These are phyloP conservation scores for Megaceryle maxima DNA, from an alignment of 2,113 vertebrate genomes.

Conservation along the genomic window DNA sequence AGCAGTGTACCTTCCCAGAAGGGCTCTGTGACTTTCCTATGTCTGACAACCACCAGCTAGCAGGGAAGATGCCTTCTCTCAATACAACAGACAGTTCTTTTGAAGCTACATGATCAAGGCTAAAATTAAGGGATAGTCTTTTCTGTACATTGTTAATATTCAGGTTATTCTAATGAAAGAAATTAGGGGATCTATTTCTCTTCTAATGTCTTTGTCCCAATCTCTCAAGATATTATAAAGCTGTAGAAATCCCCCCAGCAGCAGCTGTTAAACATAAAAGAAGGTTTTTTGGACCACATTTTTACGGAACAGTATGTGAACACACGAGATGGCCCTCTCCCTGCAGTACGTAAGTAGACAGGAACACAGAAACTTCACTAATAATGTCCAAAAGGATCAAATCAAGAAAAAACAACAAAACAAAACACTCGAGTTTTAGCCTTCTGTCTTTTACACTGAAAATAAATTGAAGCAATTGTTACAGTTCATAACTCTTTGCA, in stretches of 20 bases:
- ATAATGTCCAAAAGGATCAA: fast-evolving
- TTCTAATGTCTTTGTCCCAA: not conserved
- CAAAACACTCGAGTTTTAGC: not conserved
- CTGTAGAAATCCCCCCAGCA: not conserved
- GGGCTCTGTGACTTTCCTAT: not conserved
- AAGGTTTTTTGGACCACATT: not conserved
- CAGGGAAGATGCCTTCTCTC: not conserved
- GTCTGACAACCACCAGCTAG: not conserved
- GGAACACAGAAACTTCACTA: not conserved
- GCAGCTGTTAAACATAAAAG: not conserved
- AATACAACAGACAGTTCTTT: not conserved
- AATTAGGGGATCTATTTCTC: not conserved
- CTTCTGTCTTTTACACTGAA: not conserved
- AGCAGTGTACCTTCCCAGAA: not conserved
- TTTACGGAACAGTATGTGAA: not conserved
- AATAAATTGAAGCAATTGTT: not conserved
- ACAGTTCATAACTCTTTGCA: not conserved
- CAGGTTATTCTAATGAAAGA: not conserved
- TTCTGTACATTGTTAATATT: fast-evolving
- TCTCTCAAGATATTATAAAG: not conserved
- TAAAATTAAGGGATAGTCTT: not conserved
- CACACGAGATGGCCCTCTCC: not conserved
- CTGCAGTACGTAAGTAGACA: not conserved
- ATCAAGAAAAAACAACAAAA: not conserved
- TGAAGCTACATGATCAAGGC: not conserved